Conservation (phyloP, 2,888 invertebrate species). For the Epinotia bilunana region DNA sequence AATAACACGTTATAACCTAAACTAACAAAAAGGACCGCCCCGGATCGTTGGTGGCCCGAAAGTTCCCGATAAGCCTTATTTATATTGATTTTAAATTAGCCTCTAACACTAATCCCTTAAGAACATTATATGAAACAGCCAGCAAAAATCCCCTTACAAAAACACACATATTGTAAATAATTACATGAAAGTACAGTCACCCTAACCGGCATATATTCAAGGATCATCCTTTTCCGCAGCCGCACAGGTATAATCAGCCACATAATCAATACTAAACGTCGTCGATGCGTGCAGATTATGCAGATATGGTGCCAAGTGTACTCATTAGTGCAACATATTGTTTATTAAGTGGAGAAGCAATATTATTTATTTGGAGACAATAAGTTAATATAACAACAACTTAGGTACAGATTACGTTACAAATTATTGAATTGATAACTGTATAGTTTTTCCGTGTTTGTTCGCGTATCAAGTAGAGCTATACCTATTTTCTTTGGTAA, state of each 20-base stretch:
- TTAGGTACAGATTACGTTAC: too few relatives aligned
- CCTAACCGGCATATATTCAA: constrained; percentile 46
- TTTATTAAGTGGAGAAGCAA: background rate
- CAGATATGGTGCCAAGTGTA: constrained; percentile 18
- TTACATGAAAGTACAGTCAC: constrained; percentile 39
- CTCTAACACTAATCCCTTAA: background rate
- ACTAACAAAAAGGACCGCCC: too few relatives aligned
- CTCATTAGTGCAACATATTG: constrained; percentile 19
- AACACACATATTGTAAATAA: constrained; percentile 18
- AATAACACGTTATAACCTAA: too few relatives aligned
- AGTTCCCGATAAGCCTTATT: too few relatives aligned
- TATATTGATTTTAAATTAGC: background rate
- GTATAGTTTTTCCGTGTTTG: too few relatives aligned
- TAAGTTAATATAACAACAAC: too few relatives aligned
- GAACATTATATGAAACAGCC: background rate
- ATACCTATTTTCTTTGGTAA: too few relatives aligned
- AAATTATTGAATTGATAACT: too few relatives aligned
- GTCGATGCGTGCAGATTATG: constrained; percentile 49
- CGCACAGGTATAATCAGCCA: constrained; percentile 46
- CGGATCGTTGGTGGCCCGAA: too few relatives aligned
- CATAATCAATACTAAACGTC: constrained; percentile 51
- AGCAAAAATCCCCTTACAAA: background rate
- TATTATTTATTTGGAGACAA: too few relatives aligned
- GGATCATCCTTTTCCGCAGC: constrained; percentile 42
- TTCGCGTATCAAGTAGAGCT: too few relatives aligned